Evolutionary conservation across 2,113 vertebrate genomes (phyloP).

Genomic region (Abramis brama): DNA sequence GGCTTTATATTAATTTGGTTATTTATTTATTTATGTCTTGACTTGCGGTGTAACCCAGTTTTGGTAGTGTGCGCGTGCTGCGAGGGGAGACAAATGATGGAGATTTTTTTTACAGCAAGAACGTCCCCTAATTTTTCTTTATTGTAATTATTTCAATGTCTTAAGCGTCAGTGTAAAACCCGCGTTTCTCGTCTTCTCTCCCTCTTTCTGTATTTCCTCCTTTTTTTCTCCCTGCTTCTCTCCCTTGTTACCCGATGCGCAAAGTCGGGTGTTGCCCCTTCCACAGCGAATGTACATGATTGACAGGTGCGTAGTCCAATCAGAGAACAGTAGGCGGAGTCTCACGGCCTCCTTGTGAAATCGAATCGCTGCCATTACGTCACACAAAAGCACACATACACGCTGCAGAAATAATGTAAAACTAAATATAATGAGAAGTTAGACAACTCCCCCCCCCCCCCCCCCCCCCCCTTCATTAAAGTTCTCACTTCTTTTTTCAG

Average conservation of each 20-base stretch:
- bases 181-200: neutral
- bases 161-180: neutral
- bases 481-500: conserved; percentile 41
- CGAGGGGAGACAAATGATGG: neutral
- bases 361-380: conserved; percentile 56
- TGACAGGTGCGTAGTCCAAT: conserved; percentile 68
- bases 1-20: conserved; percentile 1
- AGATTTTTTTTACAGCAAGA: neutral
- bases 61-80: neutral
- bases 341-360: conserved; percentile 54
- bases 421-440: neutral
- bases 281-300: conserved; percentile 55
- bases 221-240: conserved; percentile 11
- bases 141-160: neutral
- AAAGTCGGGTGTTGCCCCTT: conserved; percentile 76
- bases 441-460: too few relatives aligned
- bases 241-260: conserved; percentile 73
- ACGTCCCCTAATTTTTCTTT: neutral
- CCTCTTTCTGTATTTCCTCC: neutral
- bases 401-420: neutral
- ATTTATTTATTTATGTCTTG: neutral
- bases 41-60: conserved; percentile 18
- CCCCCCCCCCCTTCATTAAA: too few relatives aligned
- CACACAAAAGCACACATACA: conserved; percentile 13
- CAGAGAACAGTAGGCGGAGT: conserved; percentile 49